Evolutionary conservation across 2,113 vertebrate genomes (phyloP).

Genomic region (Cisticola juncidis): DNA sequence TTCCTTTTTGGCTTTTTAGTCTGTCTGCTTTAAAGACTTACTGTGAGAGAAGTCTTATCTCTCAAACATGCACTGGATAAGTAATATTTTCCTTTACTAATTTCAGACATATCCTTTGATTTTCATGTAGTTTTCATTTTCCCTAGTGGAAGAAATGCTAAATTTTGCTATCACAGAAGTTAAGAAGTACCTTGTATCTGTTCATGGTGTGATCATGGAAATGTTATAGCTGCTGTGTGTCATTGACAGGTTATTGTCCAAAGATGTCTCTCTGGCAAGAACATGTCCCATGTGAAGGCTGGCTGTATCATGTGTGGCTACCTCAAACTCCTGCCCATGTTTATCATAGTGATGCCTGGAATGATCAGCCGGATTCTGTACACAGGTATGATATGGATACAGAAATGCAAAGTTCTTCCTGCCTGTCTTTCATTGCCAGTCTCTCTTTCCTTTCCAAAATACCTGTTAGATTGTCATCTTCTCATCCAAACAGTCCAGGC

Average conservation of each 20-base stretch:
- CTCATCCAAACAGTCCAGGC: background rate
- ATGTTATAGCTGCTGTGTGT: background rate
- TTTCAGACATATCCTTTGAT: background rate
- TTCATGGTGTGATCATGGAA: background rate
- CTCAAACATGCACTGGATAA: background rate
- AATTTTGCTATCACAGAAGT: background rate
- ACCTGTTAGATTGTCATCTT: background rate
- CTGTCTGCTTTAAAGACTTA: background rate
- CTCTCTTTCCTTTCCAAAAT: background rate
- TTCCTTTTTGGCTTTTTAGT: background rate
- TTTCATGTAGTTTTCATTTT: background rate
- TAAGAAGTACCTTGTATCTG: background rate
- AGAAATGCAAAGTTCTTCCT: background rate
- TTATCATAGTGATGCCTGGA: constrained; percentile 92
- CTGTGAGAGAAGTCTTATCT: background rate
- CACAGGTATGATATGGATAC: constrained; percentile 66
- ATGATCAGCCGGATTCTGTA: constrained; percentile 97
- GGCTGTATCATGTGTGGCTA: constrained; percentile 93
- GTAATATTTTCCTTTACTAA: background rate
- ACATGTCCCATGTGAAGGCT: constrained; percentile 93
- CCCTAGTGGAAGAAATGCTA: background rate
- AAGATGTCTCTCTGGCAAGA: constrained; percentile 94
- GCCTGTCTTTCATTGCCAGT: background rate
- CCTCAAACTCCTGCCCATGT: constrained; percentile 95
- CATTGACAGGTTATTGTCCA: constrained; percentile 92